A percentile compares a stretch with the other conserved stretches of the same genome.
phyloP scores from a whole-genome alignment of 2,888 invertebrate genomes.

The Erebia epiphron region DNA sequence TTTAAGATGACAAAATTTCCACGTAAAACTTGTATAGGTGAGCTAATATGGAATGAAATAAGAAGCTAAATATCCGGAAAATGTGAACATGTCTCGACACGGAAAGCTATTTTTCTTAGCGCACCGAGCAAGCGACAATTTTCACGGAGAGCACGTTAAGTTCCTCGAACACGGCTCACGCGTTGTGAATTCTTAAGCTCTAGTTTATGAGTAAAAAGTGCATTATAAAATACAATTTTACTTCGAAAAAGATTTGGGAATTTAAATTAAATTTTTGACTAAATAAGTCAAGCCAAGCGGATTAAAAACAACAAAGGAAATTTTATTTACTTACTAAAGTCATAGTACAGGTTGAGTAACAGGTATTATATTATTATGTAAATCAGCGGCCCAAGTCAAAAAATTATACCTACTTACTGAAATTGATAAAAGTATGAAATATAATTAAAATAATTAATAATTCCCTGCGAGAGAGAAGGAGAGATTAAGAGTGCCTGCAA shows the following conservation, averaged over 20 bases:
- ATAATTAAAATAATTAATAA: too few relatives aligned
- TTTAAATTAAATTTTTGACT: background rate
- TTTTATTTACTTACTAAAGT: too few relatives aligned
- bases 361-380: too few relatives aligned
- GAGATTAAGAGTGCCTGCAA: too few relatives aligned
- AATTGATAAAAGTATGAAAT: too few relatives aligned
- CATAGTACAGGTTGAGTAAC: too few relatives aligned
- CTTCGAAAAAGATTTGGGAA: background rate
- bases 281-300: too few relatives aligned
- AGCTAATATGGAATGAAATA: constrained; percentile 12
- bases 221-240: background rate
- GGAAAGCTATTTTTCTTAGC: constrained; percentile 20
- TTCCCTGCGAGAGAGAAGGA: too few relatives aligned
- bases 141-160: constrained; percentile 29
- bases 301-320: too few relatives aligned
- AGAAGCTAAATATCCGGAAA: constrained; percentile 14
- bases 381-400: too few relatives aligned
- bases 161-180: constrained; percentile 26
- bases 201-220: constrained; percentile 13
- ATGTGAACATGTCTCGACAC: constrained; percentile 19
- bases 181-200: constrained; percentile 25
- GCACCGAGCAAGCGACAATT: constrained; percentile 27
- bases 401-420: too few relatives aligned
- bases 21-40: background rate
- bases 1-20: background rate